Conservation (phyloP, 2,797 vertebrate genomes). For the Argyrosomus regius region DNA sequence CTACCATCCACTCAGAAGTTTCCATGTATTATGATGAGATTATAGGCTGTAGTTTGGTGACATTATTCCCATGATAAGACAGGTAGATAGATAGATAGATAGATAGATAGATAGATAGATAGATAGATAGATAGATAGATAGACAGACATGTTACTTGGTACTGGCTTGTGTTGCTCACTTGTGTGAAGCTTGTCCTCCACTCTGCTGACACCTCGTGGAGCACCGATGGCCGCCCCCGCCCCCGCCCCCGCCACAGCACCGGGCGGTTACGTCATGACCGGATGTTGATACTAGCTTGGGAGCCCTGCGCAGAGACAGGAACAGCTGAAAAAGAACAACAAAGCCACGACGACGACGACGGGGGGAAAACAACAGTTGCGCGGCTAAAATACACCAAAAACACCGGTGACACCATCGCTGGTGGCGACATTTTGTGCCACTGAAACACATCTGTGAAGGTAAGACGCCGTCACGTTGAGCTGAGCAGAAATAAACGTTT, state of each 20-base stretch:
- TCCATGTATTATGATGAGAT: background rate
- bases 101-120: constrained; percentile 12
- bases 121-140: constrained; percentile 11
- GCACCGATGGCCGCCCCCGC: too few species aligned
- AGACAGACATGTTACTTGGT: background rate
- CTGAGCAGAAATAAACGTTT: background rate
- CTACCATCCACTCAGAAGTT: too few species aligned
- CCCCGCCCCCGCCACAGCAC: background rate
- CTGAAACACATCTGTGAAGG: constrained; percentile 8
- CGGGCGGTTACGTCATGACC: constrained; percentile 54
- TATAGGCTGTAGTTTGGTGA: background rate
- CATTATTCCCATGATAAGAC: background rate
- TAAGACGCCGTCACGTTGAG: constrained; percentile 29
- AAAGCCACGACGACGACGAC: constrained; percentile 69
- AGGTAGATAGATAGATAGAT: background rate
- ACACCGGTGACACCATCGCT: constrained; percentile 45
- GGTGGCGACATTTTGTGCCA: background rate
- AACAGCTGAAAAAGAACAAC: constrained; percentile 86
- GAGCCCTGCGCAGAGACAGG: constrained; percentile 59
- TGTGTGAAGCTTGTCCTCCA: too few species aligned
- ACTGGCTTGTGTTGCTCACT: background rate
- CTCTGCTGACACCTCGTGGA: constrained; percentile 63
- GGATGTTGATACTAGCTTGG: constrained; percentile 79
- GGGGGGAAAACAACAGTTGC: constrained; percentile 40
- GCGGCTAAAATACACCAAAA: background rate